Base-by-base conservation (phyloP, 2,888 invertebrate genomes). In the Volucella bombylans region DNA sequence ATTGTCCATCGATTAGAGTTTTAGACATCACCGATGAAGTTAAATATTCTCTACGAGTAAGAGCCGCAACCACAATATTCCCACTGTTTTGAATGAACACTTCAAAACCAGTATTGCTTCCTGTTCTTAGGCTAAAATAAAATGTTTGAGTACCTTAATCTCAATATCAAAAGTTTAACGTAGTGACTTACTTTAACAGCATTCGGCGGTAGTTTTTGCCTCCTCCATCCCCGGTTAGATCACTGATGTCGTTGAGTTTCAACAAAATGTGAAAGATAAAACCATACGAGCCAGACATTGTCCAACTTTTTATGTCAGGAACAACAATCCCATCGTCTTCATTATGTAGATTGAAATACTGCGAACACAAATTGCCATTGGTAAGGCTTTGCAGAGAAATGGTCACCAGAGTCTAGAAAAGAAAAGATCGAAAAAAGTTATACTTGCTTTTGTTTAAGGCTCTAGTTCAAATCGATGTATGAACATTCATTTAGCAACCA, bases 251-350 rank as follows among this genome's bases (percentile, higher is more conserved):
- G 87, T 93, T 93, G 15, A 94, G 89, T 61, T 93, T 92, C 9
- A 94, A 87, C 91, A 94, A 93, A 41, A 93, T 91, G 87, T 94
- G 94, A 87, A 94, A 94, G 39, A 93, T 92, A 88, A 94, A 94
- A n/a, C 94, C 94, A 88, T 92, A 93, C 1, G 92, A 90, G 0
- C 92, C 92, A 12, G 93, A 92, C 76, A 93, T 93, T 8, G 93
- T 92, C 94, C 94, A 94, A 88, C 93, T 93, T 65, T 92, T 91
- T 45, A 94, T 92, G 54, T 93, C 92, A 1, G 93, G 93, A 52
- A 94, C 92, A n/a, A 90, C 89, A 62, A 94, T 93, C 31, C 94
- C 94, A 87, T 93, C 93, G 87, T 89, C 89, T 45, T 89, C 89
- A 82, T 88, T 91, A 87, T 92, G 92, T 12, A 94, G 90, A 87